phyloP scores from a whole-genome alignment of 92 coral and sea anemone species.

The Porites divaricata region DNA sequence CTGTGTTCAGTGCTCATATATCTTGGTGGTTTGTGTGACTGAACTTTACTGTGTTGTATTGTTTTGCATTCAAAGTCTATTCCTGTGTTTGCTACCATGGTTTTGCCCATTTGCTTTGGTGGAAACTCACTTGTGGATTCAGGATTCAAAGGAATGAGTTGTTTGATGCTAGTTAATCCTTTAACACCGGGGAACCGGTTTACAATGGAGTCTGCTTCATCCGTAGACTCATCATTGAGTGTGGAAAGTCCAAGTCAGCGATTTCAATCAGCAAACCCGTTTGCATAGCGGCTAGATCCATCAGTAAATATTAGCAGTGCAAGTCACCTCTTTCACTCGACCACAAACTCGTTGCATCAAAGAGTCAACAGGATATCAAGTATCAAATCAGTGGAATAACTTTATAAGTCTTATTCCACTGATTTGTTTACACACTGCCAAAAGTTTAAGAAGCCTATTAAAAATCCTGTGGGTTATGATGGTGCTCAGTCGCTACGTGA shows the following conservation, averaged over 20 bases:
- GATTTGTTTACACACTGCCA: conserved; percentile 10
- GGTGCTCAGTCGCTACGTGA: conserved; percentile 1
- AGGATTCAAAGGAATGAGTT: conserved; percentile 11
- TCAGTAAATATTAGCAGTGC: background rate
- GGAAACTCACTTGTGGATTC: conserved; percentile 17
- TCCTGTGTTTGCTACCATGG: background rate
- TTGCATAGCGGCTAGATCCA: background rate
- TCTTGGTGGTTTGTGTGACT: no score
- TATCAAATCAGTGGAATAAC: no score
- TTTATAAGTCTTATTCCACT: background rate
- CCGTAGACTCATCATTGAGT: background rate
- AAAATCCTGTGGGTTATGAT: background rate
- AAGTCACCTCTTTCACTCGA: conserved; percentile 1
- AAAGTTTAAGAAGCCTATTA: background rate
- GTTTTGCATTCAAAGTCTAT: no score
- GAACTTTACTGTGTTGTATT: no score
- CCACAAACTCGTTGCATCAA: background rate
- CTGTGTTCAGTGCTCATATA: no score
- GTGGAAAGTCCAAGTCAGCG: background rate
- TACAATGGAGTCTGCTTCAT: background rate
- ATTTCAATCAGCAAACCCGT: background rate
- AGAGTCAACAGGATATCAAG: background rate
- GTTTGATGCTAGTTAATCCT: background rate
- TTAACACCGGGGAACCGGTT: conserved; percentile 8
- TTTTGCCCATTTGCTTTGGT: conserved; percentile 4